Evolutionary conservation across 2,888 invertebrate species (phyloP).

Genomic region (Drosophila peninsularis): DNA sequence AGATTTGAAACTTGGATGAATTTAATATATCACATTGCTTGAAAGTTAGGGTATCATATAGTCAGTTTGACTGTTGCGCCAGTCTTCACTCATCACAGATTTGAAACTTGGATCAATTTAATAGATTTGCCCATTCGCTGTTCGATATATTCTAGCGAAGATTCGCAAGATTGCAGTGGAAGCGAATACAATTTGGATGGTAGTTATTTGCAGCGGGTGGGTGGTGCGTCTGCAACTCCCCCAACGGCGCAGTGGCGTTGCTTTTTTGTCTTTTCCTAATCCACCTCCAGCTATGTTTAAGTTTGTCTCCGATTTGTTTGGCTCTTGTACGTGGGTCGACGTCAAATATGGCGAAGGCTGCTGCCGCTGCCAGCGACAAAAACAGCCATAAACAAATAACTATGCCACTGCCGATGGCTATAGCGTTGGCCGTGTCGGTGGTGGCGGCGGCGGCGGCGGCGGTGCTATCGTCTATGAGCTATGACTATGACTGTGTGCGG

Average conservation of each 20-base stretch:
- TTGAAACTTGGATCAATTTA: background rate
- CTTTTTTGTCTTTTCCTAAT: conserved; percentile 1
- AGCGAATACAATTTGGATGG: conserved; percentile 20
- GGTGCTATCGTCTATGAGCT: conserved; percentile 13
- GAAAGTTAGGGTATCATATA: too few relatives aligned
- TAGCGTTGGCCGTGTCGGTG: conserved; percentile 18
- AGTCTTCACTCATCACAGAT: background rate
- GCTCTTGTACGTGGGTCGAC: conserved; percentile 69
- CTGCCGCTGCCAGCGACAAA: conserved; percentile 40
- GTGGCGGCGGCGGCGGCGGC: background rate
- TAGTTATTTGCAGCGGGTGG: conserved; percentile 31
- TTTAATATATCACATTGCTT: too few relatives aligned
- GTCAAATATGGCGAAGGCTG: conserved; percentile 47
- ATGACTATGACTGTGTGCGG: conserved; percentile 5
- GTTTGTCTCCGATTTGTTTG: conserved; percentile 78
- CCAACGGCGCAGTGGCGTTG: conserved; percentile 6
- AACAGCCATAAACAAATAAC: conserved; percentile 63
- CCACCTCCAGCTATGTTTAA: conserved; percentile 56
- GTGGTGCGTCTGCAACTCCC: conserved; percentile 32
- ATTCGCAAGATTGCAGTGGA: conserved; percentile 8
- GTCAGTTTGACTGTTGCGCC: background rate
- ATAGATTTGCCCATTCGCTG: background rate
- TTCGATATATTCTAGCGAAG: conserved; percentile 4
- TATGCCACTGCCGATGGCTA: conserved; percentile 62
- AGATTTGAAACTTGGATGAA: too few relatives aligned